Evolutionary conservation across 2,888 invertebrate genomes (phyloP).

Genomic region (Athalia circularis): DNA sequence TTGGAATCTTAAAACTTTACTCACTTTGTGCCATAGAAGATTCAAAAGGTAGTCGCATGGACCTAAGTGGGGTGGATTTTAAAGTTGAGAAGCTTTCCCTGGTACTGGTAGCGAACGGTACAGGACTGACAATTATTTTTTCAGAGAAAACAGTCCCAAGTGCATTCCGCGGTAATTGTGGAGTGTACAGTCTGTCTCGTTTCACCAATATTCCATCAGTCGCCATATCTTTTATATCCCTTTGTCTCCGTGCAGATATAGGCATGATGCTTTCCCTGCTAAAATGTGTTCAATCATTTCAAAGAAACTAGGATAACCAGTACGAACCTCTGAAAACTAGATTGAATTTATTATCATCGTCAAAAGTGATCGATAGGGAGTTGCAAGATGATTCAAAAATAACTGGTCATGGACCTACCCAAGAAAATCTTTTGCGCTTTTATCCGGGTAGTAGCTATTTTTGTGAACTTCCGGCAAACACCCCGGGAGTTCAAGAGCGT

Average conservation of each 20-base stretch:
- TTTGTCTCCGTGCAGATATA: constrained; percentile 39
- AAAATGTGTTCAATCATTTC: neutral
- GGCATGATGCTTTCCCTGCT: constrained; percentile 11
- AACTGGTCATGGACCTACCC: constrained; percentile 18
- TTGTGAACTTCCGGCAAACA: constrained; percentile 35
- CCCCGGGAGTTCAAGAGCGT: constrained; percentile 7
- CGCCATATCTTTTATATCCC: constrained; percentile 44
- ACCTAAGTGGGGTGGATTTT: constrained; percentile 67
- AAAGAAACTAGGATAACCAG: neutral
- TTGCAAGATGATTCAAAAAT: neutral
- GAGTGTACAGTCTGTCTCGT: constrained; percentile 47
- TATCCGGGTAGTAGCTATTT: neutral
- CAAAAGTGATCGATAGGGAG: neutral
- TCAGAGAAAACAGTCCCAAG: constrained; percentile 70
- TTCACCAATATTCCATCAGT: constrained; percentile 41
- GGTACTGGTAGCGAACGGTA: constrained; percentile 67
- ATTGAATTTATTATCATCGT: neutral
- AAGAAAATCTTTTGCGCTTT: neutral
- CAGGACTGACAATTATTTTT: constrained; percentile 70
- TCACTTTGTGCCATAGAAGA: constrained; percentile 61
- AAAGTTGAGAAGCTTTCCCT: constrained; percentile 71
- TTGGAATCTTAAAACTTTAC: constrained; percentile 13
- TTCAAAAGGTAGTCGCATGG: constrained; percentile 61
- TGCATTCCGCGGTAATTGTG: constrained; percentile 64
- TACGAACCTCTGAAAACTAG: neutral